Evolutionary conservation across 1,140 invertebrate genomes (phyloP), one percentile per base, ranked within the genome.

Genomic region (Lucilia cuprina): DNA sequence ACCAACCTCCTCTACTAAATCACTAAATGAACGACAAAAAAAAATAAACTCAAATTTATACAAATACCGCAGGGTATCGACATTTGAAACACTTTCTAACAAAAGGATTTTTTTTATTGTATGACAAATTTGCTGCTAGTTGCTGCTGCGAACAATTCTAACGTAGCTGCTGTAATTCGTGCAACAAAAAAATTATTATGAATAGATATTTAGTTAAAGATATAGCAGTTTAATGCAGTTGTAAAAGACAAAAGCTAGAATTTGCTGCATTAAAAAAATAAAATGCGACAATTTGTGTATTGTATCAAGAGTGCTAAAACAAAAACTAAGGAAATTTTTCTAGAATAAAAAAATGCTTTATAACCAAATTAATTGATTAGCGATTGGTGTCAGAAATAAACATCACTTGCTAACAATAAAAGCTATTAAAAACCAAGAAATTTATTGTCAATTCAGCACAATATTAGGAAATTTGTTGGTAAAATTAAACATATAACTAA

Each of bases 51-150:
- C 65, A 70, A 21, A 70, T 70, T 21, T 2, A 70, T 70, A 19
- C 5, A 70, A 70, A 70, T 80, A 80, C 77, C 77, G 77, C 77
- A 80, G 77, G 77, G 77, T 80, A 80, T 80, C 77, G 77, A 80
- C 77, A 80, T 30, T 80, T 80, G 41, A 80, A 80, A 80, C 77
- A 80, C 77, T 80, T 80, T 35, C 41, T 49, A 50, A 80, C 77
- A 80, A 80, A 80, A 80, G 77, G 77, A 19, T 70, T 70, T 60
- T 14, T n/a, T n/a, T n/a, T n/a, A 60, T 4, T n/a, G 10, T 17
- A 19, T 49, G 77, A 80, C 77, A 80, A 80, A 70, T 70, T 70
- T 70, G 19, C n/a, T n/a, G n/a, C n/a, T n/a, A n/a, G n/a, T 21
- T 21, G 19, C 65, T 60, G 55, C 35, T 41, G 35, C 35, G 3